phyloP scores from a whole-genome alignment of 1,140 invertebrate species.

The Anagrus nilaparvatae region DNA sequence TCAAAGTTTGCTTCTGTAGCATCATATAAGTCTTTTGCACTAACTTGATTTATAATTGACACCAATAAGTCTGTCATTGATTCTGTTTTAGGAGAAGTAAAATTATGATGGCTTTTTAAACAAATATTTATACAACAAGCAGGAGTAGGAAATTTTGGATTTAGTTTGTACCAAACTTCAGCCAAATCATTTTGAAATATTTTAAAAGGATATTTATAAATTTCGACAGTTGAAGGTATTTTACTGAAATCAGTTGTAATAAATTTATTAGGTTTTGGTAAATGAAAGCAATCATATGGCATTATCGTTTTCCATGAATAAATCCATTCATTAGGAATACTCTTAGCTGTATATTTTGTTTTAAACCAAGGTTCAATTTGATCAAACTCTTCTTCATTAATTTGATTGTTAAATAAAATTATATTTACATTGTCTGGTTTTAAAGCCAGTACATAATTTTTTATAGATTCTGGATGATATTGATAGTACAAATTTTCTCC shows the following conservation, averaged over 20 bases:
- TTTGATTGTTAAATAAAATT: conserved; percentile 54
- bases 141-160: conserved; percentile 73
- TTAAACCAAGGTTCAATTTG: conserved; percentile 61
- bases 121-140: conserved; percentile 64
- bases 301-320: conserved; percentile 47
- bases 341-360: conserved; percentile 49
- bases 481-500: conserved; percentile 65
- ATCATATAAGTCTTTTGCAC: conserved; percentile 68
- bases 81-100: too few relatives aligned
- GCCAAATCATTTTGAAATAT: conserved; percentile 48
- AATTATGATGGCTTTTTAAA: conserved; percentile 59
- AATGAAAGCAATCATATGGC: conserved; percentile 46
- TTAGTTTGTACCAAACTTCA: conserved; percentile 78
- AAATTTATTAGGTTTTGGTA: conserved; percentile 74
- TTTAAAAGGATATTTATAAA: conserved; percentile 48
- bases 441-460: conserved; percentile 52
- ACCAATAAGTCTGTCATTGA: conserved; percentile 51
- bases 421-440: conserved; percentile 64
- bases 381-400: conserved; percentile 45
- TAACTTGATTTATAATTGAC: conserved; percentile 46
- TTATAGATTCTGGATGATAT: conserved; percentile 64
- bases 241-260: conserved; percentile 72
- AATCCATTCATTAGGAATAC: conserved; percentile 49
- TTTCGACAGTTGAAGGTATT: conserved; percentile 32
- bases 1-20: conserved; percentile 62